Evolutionary conservation across 2,797 vertebrate genomes (phyloP).

Genomic region (Clarias pachynema): DNA sequence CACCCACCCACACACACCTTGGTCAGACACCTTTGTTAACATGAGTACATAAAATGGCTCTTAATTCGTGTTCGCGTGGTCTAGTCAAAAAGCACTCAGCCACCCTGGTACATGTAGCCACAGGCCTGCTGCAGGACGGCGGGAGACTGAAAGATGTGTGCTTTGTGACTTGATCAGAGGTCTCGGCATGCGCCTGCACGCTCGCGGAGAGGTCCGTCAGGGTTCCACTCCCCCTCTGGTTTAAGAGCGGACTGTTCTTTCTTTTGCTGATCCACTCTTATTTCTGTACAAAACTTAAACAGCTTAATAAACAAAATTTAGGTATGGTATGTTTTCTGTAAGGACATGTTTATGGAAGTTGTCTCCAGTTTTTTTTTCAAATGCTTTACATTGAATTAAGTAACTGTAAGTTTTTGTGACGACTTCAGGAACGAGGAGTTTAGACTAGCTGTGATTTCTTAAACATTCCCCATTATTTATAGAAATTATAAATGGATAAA

Average conservation of each 20-base stretch:
- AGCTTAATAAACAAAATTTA: not conserved
- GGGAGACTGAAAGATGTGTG: not conserved
- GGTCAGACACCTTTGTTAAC: not conserved
- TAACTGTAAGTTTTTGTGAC: not conserved
- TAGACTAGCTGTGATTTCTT: too few species aligned
- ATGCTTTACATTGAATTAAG: not conserved
- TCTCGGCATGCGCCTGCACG: not conserved
- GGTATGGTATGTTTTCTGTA: not conserved
- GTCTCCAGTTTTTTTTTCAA: not conserved
- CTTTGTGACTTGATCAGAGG: not conserved
- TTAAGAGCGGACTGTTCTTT: not conserved
- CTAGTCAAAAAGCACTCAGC: not conserved
- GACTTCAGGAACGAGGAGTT: too few species aligned
- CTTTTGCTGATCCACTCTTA: not conserved
- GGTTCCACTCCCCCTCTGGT: not conserved
- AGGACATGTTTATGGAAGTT: not conserved
- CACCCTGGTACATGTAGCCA: not conserved
- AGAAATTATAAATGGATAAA: too few species aligned
- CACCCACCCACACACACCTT: too few species aligned
- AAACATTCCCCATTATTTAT: too few species aligned
- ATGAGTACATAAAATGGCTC: too few species aligned
- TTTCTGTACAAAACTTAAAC: too few species aligned
- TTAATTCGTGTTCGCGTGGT: not conserved
- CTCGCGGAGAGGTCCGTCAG: not conserved
- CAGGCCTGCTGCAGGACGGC: not conserved